phyloP scores from a whole-genome alignment of 2,797 vertebrate genomes.

The Prunella strophiata region DNA sequence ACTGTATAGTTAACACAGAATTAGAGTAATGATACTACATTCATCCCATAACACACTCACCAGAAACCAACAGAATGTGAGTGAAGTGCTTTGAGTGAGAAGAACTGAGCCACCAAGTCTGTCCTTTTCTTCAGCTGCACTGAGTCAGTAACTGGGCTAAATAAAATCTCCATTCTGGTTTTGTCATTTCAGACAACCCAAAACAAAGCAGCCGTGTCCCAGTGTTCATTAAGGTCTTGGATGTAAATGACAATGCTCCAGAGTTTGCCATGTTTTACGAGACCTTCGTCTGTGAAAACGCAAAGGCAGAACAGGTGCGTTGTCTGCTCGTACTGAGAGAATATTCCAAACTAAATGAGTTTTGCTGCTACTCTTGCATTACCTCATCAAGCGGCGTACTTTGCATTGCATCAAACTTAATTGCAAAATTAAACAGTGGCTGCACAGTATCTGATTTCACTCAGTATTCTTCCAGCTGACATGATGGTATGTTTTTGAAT shows the following conservation, averaged over 20 bases:
- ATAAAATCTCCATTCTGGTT: constrained; percentile 41
- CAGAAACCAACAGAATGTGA: background rate
- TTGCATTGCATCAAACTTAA: constrained; percentile 7
- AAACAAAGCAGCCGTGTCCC: constrained; percentile 87
- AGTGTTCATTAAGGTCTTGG: constrained; percentile 89
- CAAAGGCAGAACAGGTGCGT: constrained; percentile 91
- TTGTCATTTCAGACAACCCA: constrained; percentile 84
- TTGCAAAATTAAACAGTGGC: constrained; percentile 29
- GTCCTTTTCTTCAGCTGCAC: background rate
- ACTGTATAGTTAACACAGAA: background rate
- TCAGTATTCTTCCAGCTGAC: background rate
- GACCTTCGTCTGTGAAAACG: constrained; percentile 93
- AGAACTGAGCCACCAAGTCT: background rate
- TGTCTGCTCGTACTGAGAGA: background rate
- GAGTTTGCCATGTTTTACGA: constrained; percentile 91
- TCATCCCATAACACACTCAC: background rate
- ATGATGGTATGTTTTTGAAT: background rate
- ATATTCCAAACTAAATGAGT: background rate
- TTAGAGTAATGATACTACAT: background rate
- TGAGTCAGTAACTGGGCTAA: background rate
- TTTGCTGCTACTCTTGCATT: constrained; percentile 1
- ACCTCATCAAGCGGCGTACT: background rate
- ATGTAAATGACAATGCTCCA: constrained; percentile 94
- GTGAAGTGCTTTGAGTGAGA: background rate
- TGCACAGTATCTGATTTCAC: background rate